Conservation (phyloP, 2,797 vertebrate genomes). For the Sternotherus odoratus region DNA sequence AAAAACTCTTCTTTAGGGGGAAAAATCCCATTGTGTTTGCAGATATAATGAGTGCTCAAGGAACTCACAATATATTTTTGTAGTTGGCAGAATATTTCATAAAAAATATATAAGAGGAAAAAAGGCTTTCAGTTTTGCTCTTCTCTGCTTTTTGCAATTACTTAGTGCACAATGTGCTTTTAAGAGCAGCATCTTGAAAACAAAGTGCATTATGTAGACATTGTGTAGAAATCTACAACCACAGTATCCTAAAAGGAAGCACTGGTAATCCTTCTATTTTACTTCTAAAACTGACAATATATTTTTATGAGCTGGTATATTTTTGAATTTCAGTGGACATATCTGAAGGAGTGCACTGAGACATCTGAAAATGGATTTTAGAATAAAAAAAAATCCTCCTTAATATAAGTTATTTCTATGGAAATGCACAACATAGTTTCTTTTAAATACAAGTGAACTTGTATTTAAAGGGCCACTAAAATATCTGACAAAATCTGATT, state of each 20-base stretch:
- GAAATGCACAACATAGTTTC: not conserved
- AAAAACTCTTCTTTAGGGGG: not conserved
- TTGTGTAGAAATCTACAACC: conserved; percentile 19
- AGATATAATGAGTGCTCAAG: conserved; percentile 3
- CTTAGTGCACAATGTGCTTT: conserved; percentile 3
- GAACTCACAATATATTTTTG: conserved; percentile 3
- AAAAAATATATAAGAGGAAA: not conserved
- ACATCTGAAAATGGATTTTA: not conserved
- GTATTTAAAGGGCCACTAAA: not conserved
- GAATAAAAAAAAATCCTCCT: not conserved
- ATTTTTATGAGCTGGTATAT: conserved; percentile 22
- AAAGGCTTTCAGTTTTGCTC: conserved; percentile 11
- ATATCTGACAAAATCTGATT: not conserved
- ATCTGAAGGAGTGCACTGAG: not conserved
- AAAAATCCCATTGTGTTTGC: not conserved
- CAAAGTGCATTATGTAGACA: not conserved
- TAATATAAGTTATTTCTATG: not conserved
- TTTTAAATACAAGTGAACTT: not conserved
- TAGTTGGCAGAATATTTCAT: conserved; percentile 2
- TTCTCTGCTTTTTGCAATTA: conserved; percentile 38
- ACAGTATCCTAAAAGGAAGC: not conserved
- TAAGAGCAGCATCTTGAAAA: conserved; percentile 37
- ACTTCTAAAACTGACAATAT: not conserved
- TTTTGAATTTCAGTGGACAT: not conserved
- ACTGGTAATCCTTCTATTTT: not conserved